These are phyloP conservation scores for Hylyphantes graminicola DNA, from an alignment of 1,140 invertebrate genomes.

Conservation along the genomic window DNA sequence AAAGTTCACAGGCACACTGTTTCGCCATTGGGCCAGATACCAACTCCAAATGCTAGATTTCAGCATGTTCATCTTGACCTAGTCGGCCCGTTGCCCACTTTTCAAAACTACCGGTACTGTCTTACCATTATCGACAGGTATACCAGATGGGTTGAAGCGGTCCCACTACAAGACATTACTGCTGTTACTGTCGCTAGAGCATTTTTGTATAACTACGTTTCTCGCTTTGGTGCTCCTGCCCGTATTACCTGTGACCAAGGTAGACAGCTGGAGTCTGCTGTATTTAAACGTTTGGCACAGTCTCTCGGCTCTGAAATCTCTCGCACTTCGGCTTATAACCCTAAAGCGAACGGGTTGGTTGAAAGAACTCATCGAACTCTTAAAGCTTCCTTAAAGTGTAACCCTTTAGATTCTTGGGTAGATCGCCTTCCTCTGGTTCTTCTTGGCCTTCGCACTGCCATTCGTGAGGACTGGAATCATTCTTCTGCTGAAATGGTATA, in stretches of 20 bases:
- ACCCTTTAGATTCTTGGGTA: neutral
- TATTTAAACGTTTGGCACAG: neutral
- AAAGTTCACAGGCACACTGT: neutral
- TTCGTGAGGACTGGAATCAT: neutral
- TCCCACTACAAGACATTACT: neutral
- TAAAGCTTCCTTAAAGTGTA: neutral
- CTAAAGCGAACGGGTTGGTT: neutral
- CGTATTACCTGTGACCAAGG: neutral
- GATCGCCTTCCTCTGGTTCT: neutral
- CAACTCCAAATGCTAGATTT: neutral
- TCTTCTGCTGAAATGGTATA: neutral
- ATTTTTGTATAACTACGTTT: neutral
- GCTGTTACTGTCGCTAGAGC: neutral
- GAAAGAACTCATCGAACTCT: slow-evolving; percentile 1
- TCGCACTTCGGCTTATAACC: neutral
- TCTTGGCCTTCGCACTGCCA: neutral
- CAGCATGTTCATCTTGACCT: neutral
- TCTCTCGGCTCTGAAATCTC: neutral
- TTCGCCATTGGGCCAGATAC: neutral
- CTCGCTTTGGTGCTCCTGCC: neutral
- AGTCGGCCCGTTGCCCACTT: neutral
- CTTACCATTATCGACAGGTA: slow-evolving; percentile 11
- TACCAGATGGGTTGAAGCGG: neutral
- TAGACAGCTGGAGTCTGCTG: neutral
- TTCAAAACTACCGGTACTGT: neutral